Evolutionary conservation across 2,113 vertebrate genomes (phyloP), one percentile per base, ranked within the genome.

Genomic region (Hassar affinis): DNA sequence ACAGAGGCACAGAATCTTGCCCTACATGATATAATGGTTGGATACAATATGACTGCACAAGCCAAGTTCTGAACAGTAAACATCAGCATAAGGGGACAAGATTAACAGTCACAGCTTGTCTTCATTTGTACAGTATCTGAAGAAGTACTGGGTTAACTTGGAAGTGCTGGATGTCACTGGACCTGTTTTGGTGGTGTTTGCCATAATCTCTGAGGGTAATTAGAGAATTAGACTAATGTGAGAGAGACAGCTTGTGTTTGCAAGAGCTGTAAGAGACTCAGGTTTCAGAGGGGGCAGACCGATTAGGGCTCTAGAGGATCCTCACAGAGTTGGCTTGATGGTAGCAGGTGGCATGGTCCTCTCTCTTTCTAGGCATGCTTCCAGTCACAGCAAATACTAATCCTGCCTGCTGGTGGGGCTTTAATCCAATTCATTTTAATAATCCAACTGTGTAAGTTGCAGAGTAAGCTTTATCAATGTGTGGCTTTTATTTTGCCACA

Each of bases 301-400:
- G 33, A 83, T 66, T 35, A 83, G 47, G 57, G 51, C 68, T 82
- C 57, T 57, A 45, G 62, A 80, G 42, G 5, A 79, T 78, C 2
- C 25, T 61, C 49, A 66, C 27, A 30, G 8, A 52, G 25, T 49
- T 78, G 54, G 35, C 62, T 66, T 47, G 33, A 15, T 33, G 38
- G n/a, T 49, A 56, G 57, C 35, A 71, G 20, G 69, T 59, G 75
- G 66, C 33, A 74, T 71, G 52, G 79, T 85, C 78, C 71, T 62
- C 66, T 91, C 85, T 86, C 84, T 86, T 82, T 86, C 86, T 88
- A 85, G 89, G 89, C 82, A 84, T 82, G 83, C 74, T 85, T 90
- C 88, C 91, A 93, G 87, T 81, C 84, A 89, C 90, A 94, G 91
- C 91, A 92, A 92, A 93, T 83, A 82, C 85, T 91, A 92, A 93